Base-by-base conservation (phyloP, 2,888 invertebrate genomes). In the Gari tellinella region DNA sequence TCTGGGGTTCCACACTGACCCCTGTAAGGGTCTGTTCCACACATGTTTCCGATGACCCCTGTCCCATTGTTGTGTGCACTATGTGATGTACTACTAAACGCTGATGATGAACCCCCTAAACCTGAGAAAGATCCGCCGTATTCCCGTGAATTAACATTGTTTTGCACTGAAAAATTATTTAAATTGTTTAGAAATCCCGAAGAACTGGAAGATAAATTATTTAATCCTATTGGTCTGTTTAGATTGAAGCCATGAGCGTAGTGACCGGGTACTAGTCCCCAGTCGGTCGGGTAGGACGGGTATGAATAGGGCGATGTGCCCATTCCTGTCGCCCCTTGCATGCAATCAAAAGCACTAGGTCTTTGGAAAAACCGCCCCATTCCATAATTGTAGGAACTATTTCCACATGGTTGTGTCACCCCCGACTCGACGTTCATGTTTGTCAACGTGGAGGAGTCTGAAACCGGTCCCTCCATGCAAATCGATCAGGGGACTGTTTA, bases 291-390 rank as follows among this genome's bases (percentile, higher is more conserved):
- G 60, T 80, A 82, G 0, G 79, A 72, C 14, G 80, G 76, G 56
- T 82, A 82, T 1, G 79, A 75, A 57, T 79, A 75, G 14, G 82
- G 82, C 48, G 80, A 60, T 19, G 80, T 67, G 38, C 80, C 78
- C 63, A 83, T 68, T 21, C 83, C 81, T 14, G 79, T 51, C 49
- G 77, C 51, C 31, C 80, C 80, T 63, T 86, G 86, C 86, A 86
- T 84, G 64, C 86, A 86, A 66, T 86, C 86, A 75, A 86, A 84
- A 10, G 86, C 83, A 63, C 81, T 82, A 7, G 83, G 81, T 58
- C 84, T 60, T 57, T 86, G 83, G 45, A 86, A 81, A 57, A 83
- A 86, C 17, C 86, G 82, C 53, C 84, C 82, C 84, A 86, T 84
- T 17, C 74, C 76, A 57, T 82, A 82, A 65, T 67, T 80, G 58